Base-by-base conservation (phyloP, 1,140 invertebrate species). In the Aphidius gifuensis region DNA sequence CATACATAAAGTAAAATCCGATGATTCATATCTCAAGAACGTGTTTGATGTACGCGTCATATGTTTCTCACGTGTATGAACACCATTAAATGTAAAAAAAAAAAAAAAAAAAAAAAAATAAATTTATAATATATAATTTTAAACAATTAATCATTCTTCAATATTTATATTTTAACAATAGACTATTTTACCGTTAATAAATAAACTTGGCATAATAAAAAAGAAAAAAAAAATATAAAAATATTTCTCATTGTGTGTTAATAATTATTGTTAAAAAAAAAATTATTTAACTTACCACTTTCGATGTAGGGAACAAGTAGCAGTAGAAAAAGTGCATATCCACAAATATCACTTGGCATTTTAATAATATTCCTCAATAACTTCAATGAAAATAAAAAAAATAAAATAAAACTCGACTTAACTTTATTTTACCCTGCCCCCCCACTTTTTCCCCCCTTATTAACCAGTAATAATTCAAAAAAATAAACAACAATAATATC, bases 231-330 rank as follows among this genome's bases (percentile, higher is more conserved):
- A 32, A 32, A 32, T 32, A 16, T 16, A 16, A 16, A 16, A 11
- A 45, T 45, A 45, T 45, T 8, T 11, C 1, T 45, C 6, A 8
- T 11, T 8, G 44, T 45, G 1, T 6, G 1, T 11, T 11, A 45
- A 48, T 48, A 48, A 48, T 21, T 7, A 44, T 21, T 48, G 8
- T 48, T 48, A 45, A 50, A 43, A 44, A 32, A 48, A 43, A 16
- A 32, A 47, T 32, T 32, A 32, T 32, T 32, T 48, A 58, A 72
- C 79, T 80, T 61, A 82, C 80, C 81, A 67, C 80, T 82, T 66
- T 82, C 77, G 68, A 81, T 82, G 72, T 81, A 76, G 54, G 81
- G 80, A 60, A 81, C 77, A 62, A 83, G 71, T 60, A 83, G 65
- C 68, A 80, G 70, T 62, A 80, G 69, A 70, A 78, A 80, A 62